These are phyloP conservation scores for Bathynomus jamesi DNA, from an alignment of 1,140 invertebrate genomes.

Conservation along the genomic window DNA sequence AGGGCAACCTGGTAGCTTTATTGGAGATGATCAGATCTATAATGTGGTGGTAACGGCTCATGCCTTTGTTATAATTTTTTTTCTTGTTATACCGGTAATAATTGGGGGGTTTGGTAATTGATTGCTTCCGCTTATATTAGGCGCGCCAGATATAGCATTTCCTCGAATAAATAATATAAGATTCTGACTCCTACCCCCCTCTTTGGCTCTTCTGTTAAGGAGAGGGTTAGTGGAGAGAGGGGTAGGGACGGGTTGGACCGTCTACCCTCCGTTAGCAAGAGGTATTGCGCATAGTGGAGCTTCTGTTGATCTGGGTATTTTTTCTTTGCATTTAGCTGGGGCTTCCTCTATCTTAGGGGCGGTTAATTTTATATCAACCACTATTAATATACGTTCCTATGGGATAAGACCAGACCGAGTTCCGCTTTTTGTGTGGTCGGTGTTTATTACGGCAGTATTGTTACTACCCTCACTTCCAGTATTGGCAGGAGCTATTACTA, in stretches of 20 bases:
- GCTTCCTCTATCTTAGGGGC: constrained; percentile 40
- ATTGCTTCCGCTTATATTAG: constrained; percentile 13
- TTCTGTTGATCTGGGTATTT: constrained; percentile 40
- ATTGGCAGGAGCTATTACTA: constrained; percentile 63
- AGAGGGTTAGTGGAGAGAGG: constrained; percentile 53
- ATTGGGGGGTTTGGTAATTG: constrained; percentile 12
- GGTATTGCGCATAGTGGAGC: constrained; percentile 36
- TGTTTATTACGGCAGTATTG: constrained; percentile 58
- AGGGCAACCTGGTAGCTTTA: constrained; percentile 51
- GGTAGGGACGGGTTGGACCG: constrained; percentile 49
- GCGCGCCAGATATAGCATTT: constrained; percentile 17
- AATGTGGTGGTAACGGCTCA: constrained; percentile 59
- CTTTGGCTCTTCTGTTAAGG: constrained; percentile 52
- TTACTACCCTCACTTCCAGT: constrained; percentile 59
- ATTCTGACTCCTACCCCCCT: constrained; percentile 37
- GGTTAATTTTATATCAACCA: constrained; percentile 44
- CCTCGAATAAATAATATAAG: constrained; percentile 19
- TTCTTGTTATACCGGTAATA: background rate
- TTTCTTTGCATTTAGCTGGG: constrained; percentile 41
- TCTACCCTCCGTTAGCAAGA: constrained; percentile 45
- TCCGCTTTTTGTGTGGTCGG: constrained; percentile 53
- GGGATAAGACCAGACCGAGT: constrained; percentile 39
- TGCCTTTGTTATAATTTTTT: constrained; percentile 47
- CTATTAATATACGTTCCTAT: constrained; percentile 42
- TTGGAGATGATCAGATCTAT: constrained; percentile 61